Evolutionary conservation across 2,797 vertebrate species (phyloP).

Genomic region (Diplodus puntazzo): DNA sequence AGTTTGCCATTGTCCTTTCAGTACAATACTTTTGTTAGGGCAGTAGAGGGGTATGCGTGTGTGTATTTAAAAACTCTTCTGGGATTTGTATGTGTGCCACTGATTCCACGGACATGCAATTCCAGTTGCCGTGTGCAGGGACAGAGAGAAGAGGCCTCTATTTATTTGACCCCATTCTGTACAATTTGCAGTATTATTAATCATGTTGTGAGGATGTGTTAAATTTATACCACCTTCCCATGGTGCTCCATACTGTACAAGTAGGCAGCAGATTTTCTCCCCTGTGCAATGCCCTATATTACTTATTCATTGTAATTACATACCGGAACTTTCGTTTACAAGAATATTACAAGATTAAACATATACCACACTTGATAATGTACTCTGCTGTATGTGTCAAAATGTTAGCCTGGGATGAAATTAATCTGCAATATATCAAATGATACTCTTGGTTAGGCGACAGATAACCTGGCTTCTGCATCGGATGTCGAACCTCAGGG

Average conservation of each 20-base stretch:
- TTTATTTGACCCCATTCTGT: conserved; percentile 79
- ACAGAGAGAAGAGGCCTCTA: conserved; percentile 43
- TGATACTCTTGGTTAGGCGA: conserved; percentile 8
- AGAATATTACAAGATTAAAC: conserved; percentile 13
- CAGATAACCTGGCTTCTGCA: conserved; percentile 44
- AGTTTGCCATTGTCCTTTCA: conserved; percentile 52
- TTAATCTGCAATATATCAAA: conserved; percentile 8
- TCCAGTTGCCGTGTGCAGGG: conserved; percentile 69
- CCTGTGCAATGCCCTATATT: conserved; percentile 26
- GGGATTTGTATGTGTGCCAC: conserved; percentile 63
- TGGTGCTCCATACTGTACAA: conserved; percentile 20
- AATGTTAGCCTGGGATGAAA: conserved; percentile 6
- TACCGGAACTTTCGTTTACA: conserved; percentile 9
- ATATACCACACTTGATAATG: background rate
- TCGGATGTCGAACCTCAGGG: conserved; percentile 54
- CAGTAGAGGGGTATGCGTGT: conserved; percentile 19
- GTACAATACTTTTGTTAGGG: conserved; percentile 31
- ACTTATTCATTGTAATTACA: conserved; percentile 40
- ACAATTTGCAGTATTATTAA: conserved; percentile 70
- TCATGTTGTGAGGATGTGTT: conserved; percentile 51
- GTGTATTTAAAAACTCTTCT: conserved; percentile 57
- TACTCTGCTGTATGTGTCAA: conserved; percentile 9
- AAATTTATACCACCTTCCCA: conserved; percentile 38
- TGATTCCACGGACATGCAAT: conserved; percentile 57
- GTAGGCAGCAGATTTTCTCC: conserved; percentile 36